Conservation (phyloP, 2,113 vertebrate species). For the Pardalotus punctatus region DNA sequence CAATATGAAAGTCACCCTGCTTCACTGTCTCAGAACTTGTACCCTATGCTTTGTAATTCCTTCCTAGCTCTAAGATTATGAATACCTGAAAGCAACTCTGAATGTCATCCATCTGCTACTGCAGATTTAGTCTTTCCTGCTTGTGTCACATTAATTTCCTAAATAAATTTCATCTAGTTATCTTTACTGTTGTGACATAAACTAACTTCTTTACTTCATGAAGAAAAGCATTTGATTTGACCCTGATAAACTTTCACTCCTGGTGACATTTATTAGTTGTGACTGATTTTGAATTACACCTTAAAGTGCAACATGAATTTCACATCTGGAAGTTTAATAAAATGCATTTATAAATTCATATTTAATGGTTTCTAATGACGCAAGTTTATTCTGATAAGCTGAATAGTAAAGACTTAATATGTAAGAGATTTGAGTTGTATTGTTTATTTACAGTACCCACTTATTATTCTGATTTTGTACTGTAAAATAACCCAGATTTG, state of each 20-base stretch:
- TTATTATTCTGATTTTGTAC: neutral
- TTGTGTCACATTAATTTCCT: neutral
- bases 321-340: neutral
- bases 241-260: neutral
- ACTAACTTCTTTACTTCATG: neutral
- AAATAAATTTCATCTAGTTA: neutral
- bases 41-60: neutral
- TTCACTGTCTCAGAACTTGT: conserved; percentile 40
- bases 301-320: neutral
- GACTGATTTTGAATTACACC: neutral
- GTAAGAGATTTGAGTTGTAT: neutral
- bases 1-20: neutral
- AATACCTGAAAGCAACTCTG: conserved; percentile 30
- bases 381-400: neutral
- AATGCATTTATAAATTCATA: neutral
- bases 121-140: neutral
- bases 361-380: neutral
- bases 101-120: neutral
- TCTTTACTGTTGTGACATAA: neutral
- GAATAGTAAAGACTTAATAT: conserved; percentile 6
- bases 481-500: neutral
- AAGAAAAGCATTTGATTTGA: neutral
- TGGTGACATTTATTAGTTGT: neutral
- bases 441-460: neutral
- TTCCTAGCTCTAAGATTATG: neutral